These are phyloP conservation scores for Hypocryptadius cinnamomeus DNA, from an alignment of 2,113 vertebrate genomes.

Conservation along the genomic window DNA sequence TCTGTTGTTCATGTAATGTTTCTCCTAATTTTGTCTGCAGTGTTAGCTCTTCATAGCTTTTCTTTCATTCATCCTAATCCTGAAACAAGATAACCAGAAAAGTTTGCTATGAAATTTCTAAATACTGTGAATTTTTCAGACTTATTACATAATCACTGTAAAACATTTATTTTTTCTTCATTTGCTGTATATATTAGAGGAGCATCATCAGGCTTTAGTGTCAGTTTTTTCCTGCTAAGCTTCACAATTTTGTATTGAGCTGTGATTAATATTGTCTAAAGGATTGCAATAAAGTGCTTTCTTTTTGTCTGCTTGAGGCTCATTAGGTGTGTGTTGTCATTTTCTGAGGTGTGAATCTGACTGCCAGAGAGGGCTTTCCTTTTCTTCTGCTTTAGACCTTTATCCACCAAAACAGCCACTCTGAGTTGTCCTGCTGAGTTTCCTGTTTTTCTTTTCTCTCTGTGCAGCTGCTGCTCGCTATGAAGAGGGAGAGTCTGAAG, in stretches of 20 bases:
- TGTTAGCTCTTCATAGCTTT: neutral
- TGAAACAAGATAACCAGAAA: neutral
- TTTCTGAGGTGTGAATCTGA: neutral
- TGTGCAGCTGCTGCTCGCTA: slow-evolving; percentile 79
- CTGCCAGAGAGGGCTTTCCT: neutral
- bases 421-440: neutral
- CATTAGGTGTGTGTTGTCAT: neutral
- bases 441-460: neutral
- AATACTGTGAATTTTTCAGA: neutral
- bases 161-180: neutral
- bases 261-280: neutral
- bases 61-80: neutral
- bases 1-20: neutral
- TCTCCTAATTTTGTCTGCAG: neutral
- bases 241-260: neutral
- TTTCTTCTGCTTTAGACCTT: neutral
- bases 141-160: neutral
- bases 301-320: neutral
- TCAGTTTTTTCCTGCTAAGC: neutral
- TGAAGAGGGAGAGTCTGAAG: slow-evolving; percentile 93
- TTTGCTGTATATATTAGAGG: neutral
- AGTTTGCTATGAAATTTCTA: neutral
- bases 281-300: neutral
- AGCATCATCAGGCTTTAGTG: neutral
- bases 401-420: neutral